Evolutionary conservation across 2,888 invertebrate genomes (phyloP), one percentile per base, ranked within the genome.

Genomic region (Priocnemis perturbator): DNA sequence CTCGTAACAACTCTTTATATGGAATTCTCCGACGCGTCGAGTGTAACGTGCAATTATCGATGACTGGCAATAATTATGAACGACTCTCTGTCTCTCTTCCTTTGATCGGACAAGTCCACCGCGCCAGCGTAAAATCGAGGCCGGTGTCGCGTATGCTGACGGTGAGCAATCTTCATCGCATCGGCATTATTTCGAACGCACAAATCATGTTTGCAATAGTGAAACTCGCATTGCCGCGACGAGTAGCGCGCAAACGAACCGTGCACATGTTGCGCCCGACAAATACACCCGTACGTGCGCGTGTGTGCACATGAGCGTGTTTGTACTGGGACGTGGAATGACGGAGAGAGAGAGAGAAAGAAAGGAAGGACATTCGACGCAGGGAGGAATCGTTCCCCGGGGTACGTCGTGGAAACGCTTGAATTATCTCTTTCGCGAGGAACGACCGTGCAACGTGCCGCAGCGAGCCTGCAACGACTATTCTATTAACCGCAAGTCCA

Each of bases 401-500:
- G 76, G 69, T 71, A 64, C 61, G 53, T 20, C 63, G 55, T 67
- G 58, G 63, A 61, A 67, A 76, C 69, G 73, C 71, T 73, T 71
- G 77, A 81, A 83, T 83, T 75, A 81, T 81, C 79, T 74, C 71
- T 76, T 70, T 71, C 64, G 75, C 64, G 68, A 70, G 64, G 58
- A 66, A 61, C 66, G 44, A 59, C 19, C 64, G 20, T 61, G 48
- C 58, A 64, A 44, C 58, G 47, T 50, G 60, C 67, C 68, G n/a
- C 60, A 47, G 53, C 58, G 61, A 21, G 48, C 21, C 62, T 52
- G 64, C 76, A 68, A 76, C 73, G 71, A 67, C 77, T 77, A 77
- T 81, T 83, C 77, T 74, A 82, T 83, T 83, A 81, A 83, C 81
- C 71, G 71, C 67, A 15, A 57, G 60, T 67, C 69, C 64, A 60